These are phyloP conservation scores for Melikaiella ostensackeni DNA, from an alignment of 2,888 invertebrate genomes.

Conservation along the genomic window DNA sequence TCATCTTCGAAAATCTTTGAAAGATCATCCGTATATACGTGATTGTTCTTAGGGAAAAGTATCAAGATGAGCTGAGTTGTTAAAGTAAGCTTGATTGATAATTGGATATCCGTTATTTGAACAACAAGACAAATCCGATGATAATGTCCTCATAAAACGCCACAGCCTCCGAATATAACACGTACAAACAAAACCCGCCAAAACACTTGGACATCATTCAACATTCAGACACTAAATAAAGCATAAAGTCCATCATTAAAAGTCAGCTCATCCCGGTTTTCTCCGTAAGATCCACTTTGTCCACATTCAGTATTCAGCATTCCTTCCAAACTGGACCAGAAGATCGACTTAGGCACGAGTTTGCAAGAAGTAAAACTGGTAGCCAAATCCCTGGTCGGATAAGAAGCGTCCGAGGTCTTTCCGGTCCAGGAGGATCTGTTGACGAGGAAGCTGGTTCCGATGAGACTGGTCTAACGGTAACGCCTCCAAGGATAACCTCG, in stretches of 20 bases:
- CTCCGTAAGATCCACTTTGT: slow-evolving; percentile 1
- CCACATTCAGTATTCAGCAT: slow-evolving; percentile 16
- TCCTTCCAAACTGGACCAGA: slow-evolving; percentile 34
- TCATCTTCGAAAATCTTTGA: no score
- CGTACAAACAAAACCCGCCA: no score
- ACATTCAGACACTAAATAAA: not conserved
- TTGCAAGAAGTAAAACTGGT: slow-evolving; percentile 39
- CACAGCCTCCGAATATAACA: no score
- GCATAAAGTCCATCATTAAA: slow-evolving; percentile 19
- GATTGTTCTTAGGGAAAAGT: not conserved
- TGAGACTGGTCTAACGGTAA: slow-evolving; percentile 37
- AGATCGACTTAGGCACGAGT: slow-evolving; percentile 29
- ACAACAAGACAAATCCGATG: no score
- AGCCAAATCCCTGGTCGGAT: slow-evolving; percentile 38
- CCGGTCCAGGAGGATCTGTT: slow-evolving; percentile 38
- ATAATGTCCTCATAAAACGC: no score
- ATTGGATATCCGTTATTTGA: no score
- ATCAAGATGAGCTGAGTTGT: not conserved
- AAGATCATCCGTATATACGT: not conserved
- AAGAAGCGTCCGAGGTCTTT: slow-evolving; percentile 37
- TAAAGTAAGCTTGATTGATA: no score
- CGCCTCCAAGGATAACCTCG: slow-evolving; percentile 35
- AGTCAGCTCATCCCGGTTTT: slow-evolving; percentile 15
- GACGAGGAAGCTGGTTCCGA: slow-evolving; percentile 38
- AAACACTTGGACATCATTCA: not conserved